These are phyloP conservation scores for Anolis sagrei DNA, from an alignment of 2,113 vertebrate genomes.

Conservation along the genomic window DNA sequence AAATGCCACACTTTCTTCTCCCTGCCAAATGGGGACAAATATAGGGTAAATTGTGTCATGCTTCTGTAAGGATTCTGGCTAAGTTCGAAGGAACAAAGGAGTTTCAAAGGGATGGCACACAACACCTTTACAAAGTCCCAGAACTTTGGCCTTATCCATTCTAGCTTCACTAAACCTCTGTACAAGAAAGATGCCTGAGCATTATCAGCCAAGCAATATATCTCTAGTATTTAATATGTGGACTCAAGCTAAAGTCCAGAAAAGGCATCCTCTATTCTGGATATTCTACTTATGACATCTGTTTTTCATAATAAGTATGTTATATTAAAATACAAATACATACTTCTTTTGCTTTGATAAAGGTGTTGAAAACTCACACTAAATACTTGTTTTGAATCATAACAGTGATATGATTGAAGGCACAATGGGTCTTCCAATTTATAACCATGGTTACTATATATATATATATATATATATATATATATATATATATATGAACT, in stretches of 20 bases:
- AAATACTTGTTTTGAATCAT: constrained; percentile 19
- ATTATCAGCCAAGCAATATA: background rate
- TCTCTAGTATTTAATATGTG: background rate
- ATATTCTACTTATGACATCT: constrained; percentile 61
- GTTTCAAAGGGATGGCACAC: too few relatives aligned
- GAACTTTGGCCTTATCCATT: too few relatives aligned
- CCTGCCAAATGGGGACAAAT: too few relatives aligned
- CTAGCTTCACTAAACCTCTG: background rate
- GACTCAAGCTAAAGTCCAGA: background rate
- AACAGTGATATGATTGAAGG: constrained; percentile 27
- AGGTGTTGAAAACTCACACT: constrained; percentile 56
- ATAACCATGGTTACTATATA: constrained; percentile 27
- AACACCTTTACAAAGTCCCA: too few relatives aligned
- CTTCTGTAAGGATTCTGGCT: too few relatives aligned
- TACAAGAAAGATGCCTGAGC: background rate
- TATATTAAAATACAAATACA: constrained; percentile 59
- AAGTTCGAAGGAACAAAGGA: too few relatives aligned
- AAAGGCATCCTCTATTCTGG: background rate
- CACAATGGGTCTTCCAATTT: constrained; percentile 44
- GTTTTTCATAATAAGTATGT: constrained; percentile 63
- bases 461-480: background rate
- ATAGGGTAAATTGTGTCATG: too few relatives aligned
- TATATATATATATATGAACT: background rate
- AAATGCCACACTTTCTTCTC: too few relatives aligned
- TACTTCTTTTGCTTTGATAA: constrained; percentile 53